Percentiles rank a stretch among this genome's conserved stretches.
Conservation (phyloP, 2,113 vertebrate genomes). For the Nyctibius bracteatus region DNA sequence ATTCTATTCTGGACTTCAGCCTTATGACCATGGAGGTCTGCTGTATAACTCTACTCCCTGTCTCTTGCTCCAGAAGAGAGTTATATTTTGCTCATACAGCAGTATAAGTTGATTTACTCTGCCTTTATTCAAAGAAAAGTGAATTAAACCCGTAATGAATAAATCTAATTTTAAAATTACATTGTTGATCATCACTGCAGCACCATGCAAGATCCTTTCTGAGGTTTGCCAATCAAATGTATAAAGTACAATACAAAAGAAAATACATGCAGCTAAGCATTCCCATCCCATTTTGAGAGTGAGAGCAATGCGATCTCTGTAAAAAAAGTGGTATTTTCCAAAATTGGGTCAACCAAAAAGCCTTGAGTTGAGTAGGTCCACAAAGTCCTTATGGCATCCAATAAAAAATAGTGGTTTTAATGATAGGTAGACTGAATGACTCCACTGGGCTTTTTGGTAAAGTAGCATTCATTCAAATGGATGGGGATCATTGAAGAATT, state of each 20-base stretch:
- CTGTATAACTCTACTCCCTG: background rate
- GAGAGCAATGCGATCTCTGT: background rate
- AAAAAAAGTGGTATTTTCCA: background rate
- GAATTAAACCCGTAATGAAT: conserved; percentile 48
- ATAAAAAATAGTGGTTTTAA: background rate
- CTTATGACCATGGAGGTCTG: background rate
- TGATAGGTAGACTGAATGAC: conserved; percentile 26
- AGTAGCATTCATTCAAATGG: background rate
- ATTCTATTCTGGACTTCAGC: background rate
- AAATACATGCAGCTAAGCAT: background rate
- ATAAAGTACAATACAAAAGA: background rate
- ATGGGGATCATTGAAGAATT: background rate
- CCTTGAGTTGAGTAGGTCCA: background rate
- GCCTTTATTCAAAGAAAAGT: conserved; percentile 53
- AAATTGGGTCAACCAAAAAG: background rate
- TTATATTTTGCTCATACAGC: conserved; percentile 9
- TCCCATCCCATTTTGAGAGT: background rate
- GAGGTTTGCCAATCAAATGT: background rate
- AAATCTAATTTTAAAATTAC: conserved; percentile 64
- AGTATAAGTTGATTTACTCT: conserved; percentile 54
- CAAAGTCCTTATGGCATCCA: background rate
- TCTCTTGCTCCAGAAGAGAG: conserved; percentile 8
- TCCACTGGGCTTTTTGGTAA: conserved; percentile 30
- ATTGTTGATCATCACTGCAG: conserved; percentile 37
- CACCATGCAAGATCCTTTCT: conserved; percentile 26